Percentiles rank a stretch among this genome's conserved stretches.
phyloP scores from a whole-genome alignment of 1,140 invertebrate genomes.

The Planococcus citri region DNA sequence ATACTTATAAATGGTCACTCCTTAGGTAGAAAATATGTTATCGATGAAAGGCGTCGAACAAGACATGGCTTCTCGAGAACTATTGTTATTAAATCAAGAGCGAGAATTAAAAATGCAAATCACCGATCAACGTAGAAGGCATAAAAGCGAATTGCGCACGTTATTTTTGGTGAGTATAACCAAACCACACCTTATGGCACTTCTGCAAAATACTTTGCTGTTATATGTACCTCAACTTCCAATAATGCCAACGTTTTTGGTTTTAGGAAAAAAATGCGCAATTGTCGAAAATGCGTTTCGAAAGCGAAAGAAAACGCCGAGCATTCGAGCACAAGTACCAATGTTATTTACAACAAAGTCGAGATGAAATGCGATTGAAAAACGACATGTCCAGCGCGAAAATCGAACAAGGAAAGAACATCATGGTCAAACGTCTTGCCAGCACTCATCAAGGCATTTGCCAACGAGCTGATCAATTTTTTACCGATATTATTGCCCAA shows the following conservation, averaged over 20 bases:
- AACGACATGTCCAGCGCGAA: constrained; percentile 67
- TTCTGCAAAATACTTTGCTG: too few species aligned
- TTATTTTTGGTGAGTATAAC: constrained; percentile 44
- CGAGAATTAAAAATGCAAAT: constrained; percentile 55
- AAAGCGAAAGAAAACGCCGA: constrained; percentile 59
- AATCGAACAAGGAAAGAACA: constrained; percentile 80
- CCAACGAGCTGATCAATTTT: constrained; percentile 81
- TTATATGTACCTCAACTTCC: too few species aligned
- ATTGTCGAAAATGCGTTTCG: constrained; percentile 48
- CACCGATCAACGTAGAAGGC: constrained; percentile 54
- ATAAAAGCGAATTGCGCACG: constrained; percentile 49
- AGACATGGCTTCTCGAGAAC: constrained; percentile 57
- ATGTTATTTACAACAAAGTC: constrained; percentile 56
- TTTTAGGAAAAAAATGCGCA: constrained; percentile 43
- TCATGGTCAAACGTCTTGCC: constrained; percentile 65
- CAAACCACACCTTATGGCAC: too few species aligned
- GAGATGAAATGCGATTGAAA: constrained; percentile 59
- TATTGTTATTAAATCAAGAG: constrained; percentile 65
- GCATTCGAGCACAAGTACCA: constrained; percentile 73
- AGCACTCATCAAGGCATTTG: constrained; percentile 73
- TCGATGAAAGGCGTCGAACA: constrained; percentile 60
- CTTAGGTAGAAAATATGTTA: constrained; percentile 53
- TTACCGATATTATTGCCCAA: constrained; percentile 84
- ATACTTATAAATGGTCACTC: too few species aligned
- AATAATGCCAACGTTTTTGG: too few species aligned